Evolutionary conservation across 2,888 invertebrate species (phyloP).

Genomic region (Synanthedon vespiformis): DNA sequence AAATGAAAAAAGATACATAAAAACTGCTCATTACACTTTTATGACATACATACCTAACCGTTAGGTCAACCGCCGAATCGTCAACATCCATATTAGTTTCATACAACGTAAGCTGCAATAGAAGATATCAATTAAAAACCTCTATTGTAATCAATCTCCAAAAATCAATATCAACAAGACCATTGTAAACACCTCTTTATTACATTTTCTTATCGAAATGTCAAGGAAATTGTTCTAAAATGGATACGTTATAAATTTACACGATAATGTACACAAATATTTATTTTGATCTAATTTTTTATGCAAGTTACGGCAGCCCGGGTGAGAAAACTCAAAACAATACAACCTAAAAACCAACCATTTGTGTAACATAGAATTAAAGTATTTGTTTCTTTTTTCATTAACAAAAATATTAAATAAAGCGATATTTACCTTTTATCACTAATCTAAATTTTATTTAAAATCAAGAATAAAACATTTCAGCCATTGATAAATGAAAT

Average conservation of each 20-base stretch:
- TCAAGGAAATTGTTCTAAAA: neutral
- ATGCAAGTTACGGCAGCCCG: constrained; percentile 5
- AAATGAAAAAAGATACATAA: neutral
- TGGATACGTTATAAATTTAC: neutral
- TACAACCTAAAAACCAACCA: neutral
- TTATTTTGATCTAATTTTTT: constrained; percentile 11
- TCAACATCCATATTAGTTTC: constrained; percentile 84
- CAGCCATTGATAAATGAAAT: constrained; percentile 8
- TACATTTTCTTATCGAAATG: neutral
- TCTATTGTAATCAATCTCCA: constrained; percentile 5
- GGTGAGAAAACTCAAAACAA: constrained; percentile 1
- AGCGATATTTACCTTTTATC: constrained; percentile 4
- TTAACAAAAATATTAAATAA: neutral
- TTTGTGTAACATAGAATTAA: neutral
- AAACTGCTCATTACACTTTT: neutral
- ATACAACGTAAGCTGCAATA: constrained; percentile 24
- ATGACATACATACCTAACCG: constrained; percentile 73
- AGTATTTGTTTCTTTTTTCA: neutral
- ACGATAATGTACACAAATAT: constrained; percentile 11
- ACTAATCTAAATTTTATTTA: constrained; percentile 4
- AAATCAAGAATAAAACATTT: constrained; percentile 8
- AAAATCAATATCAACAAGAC: constrained; percentile 6
- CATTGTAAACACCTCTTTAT: neutral
- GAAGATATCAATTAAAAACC: constrained; percentile 15
- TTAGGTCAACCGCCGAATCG: constrained; percentile 90